Percentiles rank a stretch among this genome's conserved stretches.
Conservation (phyloP, 2,888 invertebrate species). For the Scaptodrosophila latifasciaeformis region DNA sequence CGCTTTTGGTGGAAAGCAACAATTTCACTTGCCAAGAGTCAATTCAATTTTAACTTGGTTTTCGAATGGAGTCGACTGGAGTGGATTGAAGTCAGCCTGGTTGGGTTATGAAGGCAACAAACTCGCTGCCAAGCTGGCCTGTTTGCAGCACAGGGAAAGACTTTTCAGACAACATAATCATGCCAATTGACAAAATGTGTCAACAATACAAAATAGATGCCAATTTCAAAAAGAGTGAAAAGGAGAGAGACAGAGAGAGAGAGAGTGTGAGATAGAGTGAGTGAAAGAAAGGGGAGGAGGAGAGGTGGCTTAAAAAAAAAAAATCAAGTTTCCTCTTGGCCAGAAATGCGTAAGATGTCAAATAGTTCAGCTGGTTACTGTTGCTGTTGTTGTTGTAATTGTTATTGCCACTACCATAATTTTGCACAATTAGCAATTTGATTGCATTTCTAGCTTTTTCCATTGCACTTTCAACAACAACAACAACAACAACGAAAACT, state of each 20-base stretch:
- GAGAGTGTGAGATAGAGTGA: slow-evolving; percentile 24
- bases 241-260: slow-evolving; percentile 7
- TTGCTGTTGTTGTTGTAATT: slow-evolving; percentile 1
- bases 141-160: not conserved
- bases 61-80: not conserved
- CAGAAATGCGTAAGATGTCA: slow-evolving; percentile 53
- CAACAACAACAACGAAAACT: slow-evolving; percentile 46
- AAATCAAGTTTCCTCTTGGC: slow-evolving; percentile 53
- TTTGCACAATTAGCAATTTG: slow-evolving; percentile 55
- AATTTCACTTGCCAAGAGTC: slow-evolving; percentile 54
- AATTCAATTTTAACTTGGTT: slow-evolving; percentile 29
- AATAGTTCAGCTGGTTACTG: slow-evolving; percentile 5
- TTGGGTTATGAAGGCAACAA: slow-evolving; percentile 50
- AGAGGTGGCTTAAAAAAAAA: too few relatives aligned
- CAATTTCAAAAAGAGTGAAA: not conserved
- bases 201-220: slow-evolving; percentile 21
- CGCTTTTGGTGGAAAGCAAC: slow-evolving; percentile 54
- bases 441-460: slow-evolving; percentile 65
- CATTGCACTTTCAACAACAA: too few relatives aligned
- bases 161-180: slow-evolving; percentile 58
- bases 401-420: slow-evolving; percentile 33
- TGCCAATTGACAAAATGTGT: slow-evolving; percentile 55
- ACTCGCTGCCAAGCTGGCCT: not conserved
- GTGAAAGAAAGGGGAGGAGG: too few relatives aligned
- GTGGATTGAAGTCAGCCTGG: not conserved